These are phyloP conservation scores for Zaprionus capensis DNA, from an alignment of 1,140 invertebrate genomes.

Conservation along the genomic window DNA sequence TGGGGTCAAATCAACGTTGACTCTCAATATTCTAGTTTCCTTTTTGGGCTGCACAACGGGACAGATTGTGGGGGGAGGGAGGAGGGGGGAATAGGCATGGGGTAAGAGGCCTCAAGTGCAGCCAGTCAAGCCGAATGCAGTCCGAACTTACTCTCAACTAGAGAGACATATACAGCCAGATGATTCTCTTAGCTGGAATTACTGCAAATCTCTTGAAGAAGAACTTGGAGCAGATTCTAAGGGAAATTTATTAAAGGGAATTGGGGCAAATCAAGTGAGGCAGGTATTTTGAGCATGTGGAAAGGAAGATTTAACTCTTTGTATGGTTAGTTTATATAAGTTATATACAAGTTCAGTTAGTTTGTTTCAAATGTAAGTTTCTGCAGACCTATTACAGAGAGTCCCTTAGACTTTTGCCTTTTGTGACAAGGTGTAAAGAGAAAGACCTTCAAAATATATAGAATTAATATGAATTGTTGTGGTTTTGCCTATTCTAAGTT, in stretches of 20 bases:
- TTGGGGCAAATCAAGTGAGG: not conserved
- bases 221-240: not conserved
- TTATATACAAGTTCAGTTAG: no score
- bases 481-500: no score
- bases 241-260: not conserved
- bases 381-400: no score
- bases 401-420: no score
- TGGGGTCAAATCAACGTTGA: conserved; percentile 6
- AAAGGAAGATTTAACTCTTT: no score
- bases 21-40: conserved; percentile 11
- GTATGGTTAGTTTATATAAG: no score
- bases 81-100: not conserved
- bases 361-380: no score
- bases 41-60: not conserved
- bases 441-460: no score
- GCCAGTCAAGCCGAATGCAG: not conserved
- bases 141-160: not conserved
- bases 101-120: not conserved
- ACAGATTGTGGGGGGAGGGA: not conserved
- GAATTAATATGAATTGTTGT: no score
- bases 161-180: no score
- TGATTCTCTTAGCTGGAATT: no score
- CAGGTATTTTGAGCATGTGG: not conserved
- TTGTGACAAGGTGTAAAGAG: no score
- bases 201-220: not conserved